Evolutionary conservation across 2,888 invertebrate species (phyloP).

Genomic region (Chrysomela aeneicollis): DNA sequence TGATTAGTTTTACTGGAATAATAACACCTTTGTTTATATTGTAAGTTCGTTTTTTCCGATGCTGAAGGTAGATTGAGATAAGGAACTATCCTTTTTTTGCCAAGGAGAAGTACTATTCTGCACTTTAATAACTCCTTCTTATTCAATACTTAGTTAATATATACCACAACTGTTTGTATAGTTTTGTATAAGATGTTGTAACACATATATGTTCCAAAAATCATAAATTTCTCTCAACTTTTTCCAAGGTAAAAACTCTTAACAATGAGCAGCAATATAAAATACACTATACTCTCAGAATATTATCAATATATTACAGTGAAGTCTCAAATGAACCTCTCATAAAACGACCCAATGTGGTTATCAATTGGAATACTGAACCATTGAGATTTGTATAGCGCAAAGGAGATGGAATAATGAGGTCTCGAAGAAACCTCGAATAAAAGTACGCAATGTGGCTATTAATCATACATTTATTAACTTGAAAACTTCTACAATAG

Average conservation of each 20-base stretch:
- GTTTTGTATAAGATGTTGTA: neutral
- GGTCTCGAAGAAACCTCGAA: too few species aligned
- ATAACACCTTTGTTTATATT: neutral
- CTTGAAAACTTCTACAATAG: too few species aligned
- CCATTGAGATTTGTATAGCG: too few species aligned
- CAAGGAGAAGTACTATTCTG: neutral
- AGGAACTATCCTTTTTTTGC: constrained; percentile 5
- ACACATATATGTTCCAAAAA: constrained; percentile 1
- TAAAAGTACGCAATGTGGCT: too few species aligned
- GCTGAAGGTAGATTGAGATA: constrained; percentile 1
- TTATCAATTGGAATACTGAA: too few species aligned
- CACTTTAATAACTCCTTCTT: neutral
- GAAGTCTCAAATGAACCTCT: too few species aligned
- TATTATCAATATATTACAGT: too few species aligned
- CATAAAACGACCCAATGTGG: too few species aligned
- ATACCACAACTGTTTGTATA: constrained; percentile 3
- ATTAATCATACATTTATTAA: too few species aligned
- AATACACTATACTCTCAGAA: too few species aligned
- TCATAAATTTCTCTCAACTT: neutral
- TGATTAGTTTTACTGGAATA: neutral
- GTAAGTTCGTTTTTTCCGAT: neutral
- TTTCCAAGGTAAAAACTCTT: constrained; percentile 3
- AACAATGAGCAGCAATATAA: neutral
- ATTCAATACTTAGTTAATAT: neutral
- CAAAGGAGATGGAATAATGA: too few species aligned